Base-by-base conservation (phyloP, 1,140 invertebrate species). In the Achatina immaculata region DNA sequence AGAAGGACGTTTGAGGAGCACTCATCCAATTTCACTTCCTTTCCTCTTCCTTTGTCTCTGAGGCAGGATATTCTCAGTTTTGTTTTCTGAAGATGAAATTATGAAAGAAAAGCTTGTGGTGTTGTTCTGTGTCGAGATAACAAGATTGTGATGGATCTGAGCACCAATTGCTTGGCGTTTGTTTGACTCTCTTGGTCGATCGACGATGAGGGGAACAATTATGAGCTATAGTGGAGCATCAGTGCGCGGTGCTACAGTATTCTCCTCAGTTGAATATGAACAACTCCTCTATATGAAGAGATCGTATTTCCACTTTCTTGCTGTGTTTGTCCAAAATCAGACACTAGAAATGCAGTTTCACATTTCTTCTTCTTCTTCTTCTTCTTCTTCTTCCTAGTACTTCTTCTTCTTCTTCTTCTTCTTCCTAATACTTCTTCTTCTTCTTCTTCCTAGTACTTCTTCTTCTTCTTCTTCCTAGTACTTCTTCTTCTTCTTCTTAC, bases 11-110 rank as follows among this genome's bases (percentile, higher is more conserved):
- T 28, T 6, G 58, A 62, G 58, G 31, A 62, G 28, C 58, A 62
- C 28, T 62, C 58, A 62, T 62, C 58, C 58, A 62, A 62, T 62
- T 62, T 62, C 58, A 62, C n/a, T 62, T 62, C 58, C 58, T 62
- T 34, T 62, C 28, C 58, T 16, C 28, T 34, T 9, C n/a, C 58
- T 31, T 62, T 4, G 58, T 9, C 19, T 31, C 31, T 6, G 16
- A 31, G 31, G 6, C 4, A 62, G 21, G 1, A 28, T n/a, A 62
- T 0, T 9, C 6, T 19, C n/a, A n/a, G n/a, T 6, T 62, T 62
- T 62, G 2, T 62, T n/a, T 62, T 62, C 31, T 31, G 7, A 19
- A 62, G 58, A 31, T 31, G n/a, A 28, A 62, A 62, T 62, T 62
- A 62, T 62, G 58, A 62, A 62, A 62, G 58, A 62, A 62, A 62